These are phyloP conservation scores for Dufourea novaeangliae DNA, from an alignment of 1,140 invertebrate species.

Conservation along the genomic window DNA sequence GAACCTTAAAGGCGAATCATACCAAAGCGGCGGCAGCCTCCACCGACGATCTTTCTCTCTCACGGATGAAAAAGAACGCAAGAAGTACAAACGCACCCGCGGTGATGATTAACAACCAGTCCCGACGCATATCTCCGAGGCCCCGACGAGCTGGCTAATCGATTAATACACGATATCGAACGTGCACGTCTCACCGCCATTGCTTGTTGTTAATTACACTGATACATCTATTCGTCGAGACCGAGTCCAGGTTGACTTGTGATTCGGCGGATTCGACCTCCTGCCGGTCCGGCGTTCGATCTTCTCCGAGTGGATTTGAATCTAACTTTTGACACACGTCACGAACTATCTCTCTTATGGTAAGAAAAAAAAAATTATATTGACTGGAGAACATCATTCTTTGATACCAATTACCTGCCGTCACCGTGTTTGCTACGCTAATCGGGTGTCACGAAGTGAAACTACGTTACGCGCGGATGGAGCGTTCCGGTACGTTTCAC, in stretches of 20 bases:
- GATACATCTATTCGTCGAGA: constrained; percentile 60
- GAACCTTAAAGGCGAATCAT: constrained; percentile 56
- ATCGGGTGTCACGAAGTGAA: constrained; percentile 2
- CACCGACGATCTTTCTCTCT: constrained; percentile 30
- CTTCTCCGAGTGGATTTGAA: constrained; percentile 47
- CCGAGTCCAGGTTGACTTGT: constrained; percentile 20
- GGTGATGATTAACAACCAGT: constrained; percentile 60
- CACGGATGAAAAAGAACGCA: constrained; percentile 43
- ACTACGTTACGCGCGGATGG: too few species aligned
- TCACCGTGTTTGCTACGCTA: constrained; percentile 21
- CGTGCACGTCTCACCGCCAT: constrained; percentile 57
- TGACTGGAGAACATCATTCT: constrained; percentile 30
- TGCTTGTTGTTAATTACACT: constrained; percentile 71
- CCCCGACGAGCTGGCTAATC: constrained; percentile 57
- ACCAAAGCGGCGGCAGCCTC: neutral
- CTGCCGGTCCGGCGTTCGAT: constrained; percentile 41
- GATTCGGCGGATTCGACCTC: constrained; percentile 60
- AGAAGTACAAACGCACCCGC: constrained; percentile 66
- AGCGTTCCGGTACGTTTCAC: neutral
- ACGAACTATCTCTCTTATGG: neutral
- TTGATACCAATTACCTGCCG: constrained; percentile 18
- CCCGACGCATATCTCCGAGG: constrained; percentile 52
- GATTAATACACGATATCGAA: constrained; percentile 67
- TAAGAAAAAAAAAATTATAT: neutral
- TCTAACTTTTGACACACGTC: constrained; percentile 55